Conservation (phyloP, 2,888 invertebrate genomes). For the Acrobasis repandana region DNA sequence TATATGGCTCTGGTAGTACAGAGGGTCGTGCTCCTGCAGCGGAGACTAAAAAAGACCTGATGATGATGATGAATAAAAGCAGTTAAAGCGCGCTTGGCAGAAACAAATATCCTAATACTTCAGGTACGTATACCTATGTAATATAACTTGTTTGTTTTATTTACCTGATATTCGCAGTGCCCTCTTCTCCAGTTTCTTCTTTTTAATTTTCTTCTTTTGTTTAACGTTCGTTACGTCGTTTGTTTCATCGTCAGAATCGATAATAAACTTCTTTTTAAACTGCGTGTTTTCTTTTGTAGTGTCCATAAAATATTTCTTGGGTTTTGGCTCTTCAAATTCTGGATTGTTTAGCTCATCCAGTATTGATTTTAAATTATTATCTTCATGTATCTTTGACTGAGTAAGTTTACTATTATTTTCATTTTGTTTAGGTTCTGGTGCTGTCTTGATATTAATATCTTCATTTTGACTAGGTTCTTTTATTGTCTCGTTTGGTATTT, state of each 20-base stretch:
- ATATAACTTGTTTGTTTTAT: background rate
- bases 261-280: conserved; percentile 63
- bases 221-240: conserved; percentile 31
- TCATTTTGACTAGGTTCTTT: background rate
- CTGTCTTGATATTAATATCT: conserved; percentile 15
- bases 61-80: no score
- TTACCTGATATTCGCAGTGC: conserved; percentile 74
- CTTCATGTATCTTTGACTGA: conserved; percentile 29
- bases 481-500: background rate
- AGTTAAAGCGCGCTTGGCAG: no score
- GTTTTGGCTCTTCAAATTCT: conserved; percentile 53
- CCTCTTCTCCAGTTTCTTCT: conserved; percentile 57
- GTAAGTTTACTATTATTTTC: conserved; percentile 24
- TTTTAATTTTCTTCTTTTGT: conserved; percentile 64
- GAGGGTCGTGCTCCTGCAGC: no score
- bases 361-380: conserved; percentile 55
- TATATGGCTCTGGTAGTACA: no score
- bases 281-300: conserved; percentile 41
- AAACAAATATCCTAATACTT: no score
- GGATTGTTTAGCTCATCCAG: conserved; percentile 67
- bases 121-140: no score
- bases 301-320: conserved; percentile 56
- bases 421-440: background rate
- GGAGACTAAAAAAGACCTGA: no score
- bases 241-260: conserved; percentile 71